Percentiles rank a stretch among this genome's conserved stretches.
phyloP scores from a whole-genome alignment of 2,113 vertebrate genomes.

The Dipodomys ordii region DNA sequence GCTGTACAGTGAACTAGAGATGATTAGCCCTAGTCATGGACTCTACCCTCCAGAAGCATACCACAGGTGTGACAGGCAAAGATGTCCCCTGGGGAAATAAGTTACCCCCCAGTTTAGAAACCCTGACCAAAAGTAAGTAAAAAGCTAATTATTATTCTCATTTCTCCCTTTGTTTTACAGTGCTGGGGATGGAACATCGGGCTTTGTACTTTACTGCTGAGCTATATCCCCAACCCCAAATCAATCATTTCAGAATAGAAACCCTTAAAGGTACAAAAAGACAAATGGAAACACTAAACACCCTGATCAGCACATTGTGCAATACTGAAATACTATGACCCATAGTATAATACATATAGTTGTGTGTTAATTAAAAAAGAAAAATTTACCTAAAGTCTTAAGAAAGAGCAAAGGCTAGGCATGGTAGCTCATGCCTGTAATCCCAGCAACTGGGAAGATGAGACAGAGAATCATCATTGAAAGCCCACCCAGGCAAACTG shows the following conservation, averaged over 20 bases:
- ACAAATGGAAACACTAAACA: background rate
- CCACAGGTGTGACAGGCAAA: background rate
- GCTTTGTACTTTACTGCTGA: background rate
- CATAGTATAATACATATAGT: background rate
- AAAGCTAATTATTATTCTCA: no score
- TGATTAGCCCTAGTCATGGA: background rate
- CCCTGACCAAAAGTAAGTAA: background rate
- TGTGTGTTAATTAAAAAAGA: background rate
- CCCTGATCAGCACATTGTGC: background rate
- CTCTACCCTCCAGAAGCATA: background rate
- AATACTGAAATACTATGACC: background rate
- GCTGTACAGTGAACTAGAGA: no score
- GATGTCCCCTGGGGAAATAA: background rate
- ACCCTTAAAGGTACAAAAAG: background rate
- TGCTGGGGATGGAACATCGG: background rate
- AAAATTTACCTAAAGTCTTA: background rate
- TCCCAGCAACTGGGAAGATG: no score
- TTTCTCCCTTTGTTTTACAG: background rate
- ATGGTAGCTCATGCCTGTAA: no score
- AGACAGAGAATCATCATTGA: no score
- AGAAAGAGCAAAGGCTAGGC: background rate
- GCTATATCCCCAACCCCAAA: background rate
- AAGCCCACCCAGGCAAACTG: no score
- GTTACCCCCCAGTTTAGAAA: background rate
- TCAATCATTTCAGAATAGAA: background rate